A percentile compares a stretch with the other conserved stretches of the same genome.
These are phyloP conservation scores for Caenorhabditis angaria DNA, from an alignment of 2,888 invertebrate species.

Conservation along the genomic window DNA sequence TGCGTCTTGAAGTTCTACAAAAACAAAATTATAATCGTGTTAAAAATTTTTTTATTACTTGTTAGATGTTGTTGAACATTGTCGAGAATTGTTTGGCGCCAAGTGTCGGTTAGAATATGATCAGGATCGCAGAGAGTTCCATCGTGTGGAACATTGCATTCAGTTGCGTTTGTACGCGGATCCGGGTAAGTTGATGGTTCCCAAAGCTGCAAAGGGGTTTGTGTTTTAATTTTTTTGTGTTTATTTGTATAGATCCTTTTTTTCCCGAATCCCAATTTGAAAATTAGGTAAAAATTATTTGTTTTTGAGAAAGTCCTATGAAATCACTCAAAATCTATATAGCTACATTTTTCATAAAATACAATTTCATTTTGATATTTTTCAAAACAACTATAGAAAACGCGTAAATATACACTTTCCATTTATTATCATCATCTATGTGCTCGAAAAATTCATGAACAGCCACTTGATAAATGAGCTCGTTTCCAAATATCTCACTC, in stretches of 20 bases:
- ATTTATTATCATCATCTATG: neutral
- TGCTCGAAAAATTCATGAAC: conserved; percentile 17
- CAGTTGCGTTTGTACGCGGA: conserved; percentile 62
- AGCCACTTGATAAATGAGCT: conserved; percentile 34
- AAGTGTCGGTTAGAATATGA: conserved; percentile 70
- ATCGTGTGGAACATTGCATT: conserved; percentile 50
- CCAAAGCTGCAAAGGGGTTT: conserved; percentile 59
- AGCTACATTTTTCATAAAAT: too few relatives aligned
- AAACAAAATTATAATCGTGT: neutral
- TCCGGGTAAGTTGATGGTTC: conserved; percentile 65
- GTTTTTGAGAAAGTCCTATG: too few relatives aligned
- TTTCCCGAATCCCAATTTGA: too few relatives aligned
- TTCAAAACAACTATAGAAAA: conserved; percentile 8
- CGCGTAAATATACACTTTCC: conserved; percentile 6
- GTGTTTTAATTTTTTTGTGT: too few relatives aligned
- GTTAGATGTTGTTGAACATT: conserved; percentile 62
- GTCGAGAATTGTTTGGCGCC: conserved; percentile 64
- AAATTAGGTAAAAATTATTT: too few relatives aligned
- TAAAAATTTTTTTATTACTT: conserved; percentile 37
- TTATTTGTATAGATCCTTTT: too few relatives aligned
- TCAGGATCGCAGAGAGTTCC: conserved; percentile 71
- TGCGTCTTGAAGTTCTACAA: conserved; percentile 53
- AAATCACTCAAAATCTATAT: too few relatives aligned
- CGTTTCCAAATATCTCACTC: conserved; percentile 26
- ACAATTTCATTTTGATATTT: too few relatives aligned